Evolutionary conservation across 1,140 invertebrate genomes (phyloP).

Genomic region (Elymnias hypermnestra): DNA sequence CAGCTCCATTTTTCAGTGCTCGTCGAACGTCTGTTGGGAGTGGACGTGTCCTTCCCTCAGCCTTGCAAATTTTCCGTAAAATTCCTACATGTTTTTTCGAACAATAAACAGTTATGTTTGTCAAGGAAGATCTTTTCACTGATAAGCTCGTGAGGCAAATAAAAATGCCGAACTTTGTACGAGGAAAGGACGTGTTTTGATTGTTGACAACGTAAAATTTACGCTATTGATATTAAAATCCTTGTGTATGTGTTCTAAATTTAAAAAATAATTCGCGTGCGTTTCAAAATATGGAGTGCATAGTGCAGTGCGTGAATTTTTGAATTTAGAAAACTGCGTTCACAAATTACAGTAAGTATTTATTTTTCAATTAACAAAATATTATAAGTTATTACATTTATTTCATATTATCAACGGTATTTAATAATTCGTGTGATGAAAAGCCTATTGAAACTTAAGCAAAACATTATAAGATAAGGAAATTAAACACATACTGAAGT

Average conservation of each 20-base stretch:
- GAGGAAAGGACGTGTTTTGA: conserved; percentile 9
- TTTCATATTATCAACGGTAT: too few species aligned
- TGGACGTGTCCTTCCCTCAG: conserved; percentile 20
- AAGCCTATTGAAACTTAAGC: too few species aligned
- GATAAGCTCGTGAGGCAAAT: conserved; percentile 1
- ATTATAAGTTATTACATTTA: too few species aligned
- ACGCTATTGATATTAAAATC: too few species aligned
- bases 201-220: conserved; percentile 7
- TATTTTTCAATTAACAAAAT: too few species aligned
- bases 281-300: conserved; percentile 1
- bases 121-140: conserved; percentile 7
- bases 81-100: conserved; percentile 10
- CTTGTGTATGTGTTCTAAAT: conserved; percentile 15
- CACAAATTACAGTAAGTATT: not conserved
- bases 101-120: conserved; percentile 7
- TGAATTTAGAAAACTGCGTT: not conserved
- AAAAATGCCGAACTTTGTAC: not conserved
- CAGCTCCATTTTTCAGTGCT: conserved; percentile 49
- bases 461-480: too few species aligned
- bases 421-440: too few species aligned
- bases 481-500: too few species aligned
- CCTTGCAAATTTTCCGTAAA: conserved; percentile 38
- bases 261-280: conserved; percentile 4
- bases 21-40: conserved; percentile 18
- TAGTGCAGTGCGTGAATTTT: not conserved